phyloP scores from a whole-genome alignment of 2,113 vertebrate species.

The Ameiurus melas region DNA sequence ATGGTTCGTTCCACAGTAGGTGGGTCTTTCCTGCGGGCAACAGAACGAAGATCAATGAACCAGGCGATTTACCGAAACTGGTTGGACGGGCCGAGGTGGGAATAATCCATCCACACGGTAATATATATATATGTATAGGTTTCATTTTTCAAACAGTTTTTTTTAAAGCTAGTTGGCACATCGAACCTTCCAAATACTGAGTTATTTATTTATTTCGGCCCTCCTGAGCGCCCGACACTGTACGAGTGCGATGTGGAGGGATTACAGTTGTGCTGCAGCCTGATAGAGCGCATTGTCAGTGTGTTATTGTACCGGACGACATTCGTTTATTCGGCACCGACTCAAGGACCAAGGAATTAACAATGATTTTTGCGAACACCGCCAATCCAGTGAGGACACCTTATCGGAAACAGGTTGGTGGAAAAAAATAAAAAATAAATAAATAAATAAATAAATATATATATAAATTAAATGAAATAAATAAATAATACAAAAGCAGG shows the following conservation, averaged over 20 bases:
- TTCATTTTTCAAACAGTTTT: background rate
- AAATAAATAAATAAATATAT: too few species aligned
- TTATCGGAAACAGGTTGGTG: constrained; percentile 88
- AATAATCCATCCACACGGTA: constrained; percentile 44
- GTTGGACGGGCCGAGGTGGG: constrained; percentile 62
- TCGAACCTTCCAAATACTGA: background rate
- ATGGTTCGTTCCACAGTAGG: constrained; percentile 83
- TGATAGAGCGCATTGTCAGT: constrained; percentile 10
- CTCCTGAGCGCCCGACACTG: constrained; percentile 8
- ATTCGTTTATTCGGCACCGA: constrained; percentile 41
- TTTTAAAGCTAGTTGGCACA: background rate
- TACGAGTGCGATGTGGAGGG: constrained; percentile 55
- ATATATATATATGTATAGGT: too few species aligned
- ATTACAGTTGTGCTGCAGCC: constrained; percentile 44
- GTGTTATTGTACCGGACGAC: constrained; percentile 21
- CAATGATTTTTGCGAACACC: constrained; percentile 92
- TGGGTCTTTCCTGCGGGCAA: constrained; percentile 80
- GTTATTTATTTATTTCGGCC: background rate
- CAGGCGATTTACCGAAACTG: constrained; percentile 68
- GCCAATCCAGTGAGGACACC: constrained; percentile 83
- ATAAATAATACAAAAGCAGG: background rate
- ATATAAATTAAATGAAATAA: background rate
- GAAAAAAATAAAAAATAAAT: background rate
- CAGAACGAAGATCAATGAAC: constrained; percentile 83
- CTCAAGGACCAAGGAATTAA: constrained; percentile 56